phyloP scores from a whole-genome alignment of 1,140 invertebrate genomes.

The Brachystomella parvula region DNA sequence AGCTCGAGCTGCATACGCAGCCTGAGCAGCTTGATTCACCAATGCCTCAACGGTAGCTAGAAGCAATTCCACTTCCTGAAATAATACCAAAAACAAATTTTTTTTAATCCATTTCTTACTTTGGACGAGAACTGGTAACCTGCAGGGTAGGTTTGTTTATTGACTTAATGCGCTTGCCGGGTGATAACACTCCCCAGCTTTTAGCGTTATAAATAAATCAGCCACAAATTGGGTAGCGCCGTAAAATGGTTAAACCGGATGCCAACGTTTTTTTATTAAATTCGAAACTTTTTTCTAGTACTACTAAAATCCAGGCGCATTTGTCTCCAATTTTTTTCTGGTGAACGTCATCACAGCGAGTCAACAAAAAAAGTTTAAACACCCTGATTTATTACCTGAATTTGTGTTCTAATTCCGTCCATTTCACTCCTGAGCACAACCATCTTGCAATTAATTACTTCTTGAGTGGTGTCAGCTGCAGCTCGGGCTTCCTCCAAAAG shows the following conservation, averaged over 20 bases:
- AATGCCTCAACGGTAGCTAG: slow-evolving; percentile 23
- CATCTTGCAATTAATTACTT: slow-evolving; percentile 26
- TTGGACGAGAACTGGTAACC: too few species aligned
- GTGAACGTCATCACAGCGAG: slow-evolving; percentile 9
- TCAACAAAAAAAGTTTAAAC: too few species aligned
- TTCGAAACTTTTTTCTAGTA: neutral
- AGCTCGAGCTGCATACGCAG: slow-evolving; percentile 30
- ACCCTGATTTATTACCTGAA: slow-evolving; percentile 16
- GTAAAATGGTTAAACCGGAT: too few species aligned
- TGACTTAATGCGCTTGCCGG: too few species aligned
- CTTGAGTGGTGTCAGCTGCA: slow-evolving; percentile 4
- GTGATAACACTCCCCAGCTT: too few species aligned
- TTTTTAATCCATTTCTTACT: too few species aligned
- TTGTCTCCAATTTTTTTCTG: neutral
- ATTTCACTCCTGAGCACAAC: slow-evolving; percentile 22
- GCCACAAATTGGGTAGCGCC: too few species aligned
- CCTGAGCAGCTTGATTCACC: slow-evolving; percentile 26
- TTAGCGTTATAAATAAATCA: too few species aligned
- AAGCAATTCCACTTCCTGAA: slow-evolving; percentile 32
- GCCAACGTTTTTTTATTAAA: too few species aligned
- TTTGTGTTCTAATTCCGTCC: slow-evolving; percentile 27
- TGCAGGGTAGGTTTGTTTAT: too few species aligned
- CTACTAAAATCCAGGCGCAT: neutral
- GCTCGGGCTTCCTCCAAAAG: slow-evolving; percentile 23
- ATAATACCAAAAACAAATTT: slow-evolving; percentile 13